Conservation (phyloP, 2,888 invertebrate genomes). For the Molanna angustata region DNA sequence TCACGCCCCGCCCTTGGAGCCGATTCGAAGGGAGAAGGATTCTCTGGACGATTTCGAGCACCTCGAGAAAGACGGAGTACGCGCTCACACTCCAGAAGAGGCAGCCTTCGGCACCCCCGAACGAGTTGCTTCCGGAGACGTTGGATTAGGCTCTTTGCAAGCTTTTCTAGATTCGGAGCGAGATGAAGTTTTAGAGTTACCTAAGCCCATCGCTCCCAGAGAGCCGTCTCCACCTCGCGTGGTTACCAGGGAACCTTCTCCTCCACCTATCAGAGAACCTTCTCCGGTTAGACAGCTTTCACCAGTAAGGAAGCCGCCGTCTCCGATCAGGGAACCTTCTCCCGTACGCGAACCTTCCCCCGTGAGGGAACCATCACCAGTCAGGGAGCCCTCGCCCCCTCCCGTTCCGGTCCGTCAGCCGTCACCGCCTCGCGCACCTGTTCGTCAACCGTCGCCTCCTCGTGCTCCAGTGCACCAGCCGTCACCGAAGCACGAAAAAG, state of each 20-base stretch:
- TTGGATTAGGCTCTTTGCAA: constrained; percentile 40
- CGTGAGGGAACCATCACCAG: constrained; percentile 3
- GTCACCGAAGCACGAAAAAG: constrained; percentile 10
- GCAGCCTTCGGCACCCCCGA: constrained; percentile 37
- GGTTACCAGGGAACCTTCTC: constrained; percentile 34
- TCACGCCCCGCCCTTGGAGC: constrained; percentile 22
- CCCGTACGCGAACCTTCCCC: constrained; percentile 10
- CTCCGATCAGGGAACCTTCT: constrained; percentile 30
- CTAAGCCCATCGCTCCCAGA: constrained; percentile 34
- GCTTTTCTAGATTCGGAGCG: constrained; percentile 52
- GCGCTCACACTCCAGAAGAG: constrained; percentile 30
- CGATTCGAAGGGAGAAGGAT: constrained; percentile 59
- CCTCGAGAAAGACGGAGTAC: constrained; percentile 56
- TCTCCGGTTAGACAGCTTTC: constrained; percentile 41
- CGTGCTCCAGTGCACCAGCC: too few species aligned
- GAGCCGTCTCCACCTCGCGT: constrained; percentile 23
- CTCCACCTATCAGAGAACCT: constrained; percentile 45
- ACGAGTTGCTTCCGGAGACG: constrained; percentile 38
- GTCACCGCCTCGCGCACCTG: too few species aligned
- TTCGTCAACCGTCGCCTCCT: too few species aligned
- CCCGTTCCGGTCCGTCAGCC: constrained; percentile 6
- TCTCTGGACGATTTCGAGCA: constrained; percentile 75
- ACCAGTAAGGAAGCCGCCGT: constrained; percentile 19
- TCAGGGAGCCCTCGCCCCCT: neutral
- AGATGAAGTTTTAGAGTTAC: constrained; percentile 45